These are phyloP conservation scores for Andrena dorsata DNA, from an alignment of 2,888 invertebrate species.

Conservation along the genomic window DNA sequence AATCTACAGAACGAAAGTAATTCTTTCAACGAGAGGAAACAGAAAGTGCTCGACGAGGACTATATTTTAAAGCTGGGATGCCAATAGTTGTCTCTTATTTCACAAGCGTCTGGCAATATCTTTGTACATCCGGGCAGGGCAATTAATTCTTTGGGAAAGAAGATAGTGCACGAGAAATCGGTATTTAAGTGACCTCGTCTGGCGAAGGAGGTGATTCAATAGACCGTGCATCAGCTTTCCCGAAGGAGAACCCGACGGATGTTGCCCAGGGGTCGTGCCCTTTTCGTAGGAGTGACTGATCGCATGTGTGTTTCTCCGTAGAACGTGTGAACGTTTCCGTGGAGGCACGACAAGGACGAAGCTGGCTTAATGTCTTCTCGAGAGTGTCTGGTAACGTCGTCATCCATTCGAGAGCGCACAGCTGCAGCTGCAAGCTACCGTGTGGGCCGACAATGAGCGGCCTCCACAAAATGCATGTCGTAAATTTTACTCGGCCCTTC, in stretches of 20 bases:
- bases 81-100: not conserved
- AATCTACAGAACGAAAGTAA: not conserved
- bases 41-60: not conserved
- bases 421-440: constrained; percentile 45
- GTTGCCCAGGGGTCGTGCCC: constrained; percentile 48
- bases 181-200: constrained; percentile 56
- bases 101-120: not conserved
- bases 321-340: constrained; percentile 45
- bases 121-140: constrained; percentile 10
- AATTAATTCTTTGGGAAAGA: constrained; percentile 38
- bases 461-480: constrained; percentile 26
- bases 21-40: not conserved
- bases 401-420: constrained; percentile 56
- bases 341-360: constrained; percentile 29
- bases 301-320: constrained; percentile 23
- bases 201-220: constrained; percentile 39
- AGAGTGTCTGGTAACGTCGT: constrained; percentile 60
- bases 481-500: constrained; percentile 41
- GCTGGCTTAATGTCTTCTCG: constrained; percentile 56
- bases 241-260: constrained; percentile 44
- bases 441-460: constrained; percentile 24
- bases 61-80: not conserved
- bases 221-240: constrained; percentile 48
- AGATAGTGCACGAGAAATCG: constrained; percentile 35
- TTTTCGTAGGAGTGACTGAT: constrained; percentile 56